These are phyloP conservation scores for Vombatus ursinus DNA, from an alignment of 2,113 vertebrate species.

Conservation along the genomic window DNA sequence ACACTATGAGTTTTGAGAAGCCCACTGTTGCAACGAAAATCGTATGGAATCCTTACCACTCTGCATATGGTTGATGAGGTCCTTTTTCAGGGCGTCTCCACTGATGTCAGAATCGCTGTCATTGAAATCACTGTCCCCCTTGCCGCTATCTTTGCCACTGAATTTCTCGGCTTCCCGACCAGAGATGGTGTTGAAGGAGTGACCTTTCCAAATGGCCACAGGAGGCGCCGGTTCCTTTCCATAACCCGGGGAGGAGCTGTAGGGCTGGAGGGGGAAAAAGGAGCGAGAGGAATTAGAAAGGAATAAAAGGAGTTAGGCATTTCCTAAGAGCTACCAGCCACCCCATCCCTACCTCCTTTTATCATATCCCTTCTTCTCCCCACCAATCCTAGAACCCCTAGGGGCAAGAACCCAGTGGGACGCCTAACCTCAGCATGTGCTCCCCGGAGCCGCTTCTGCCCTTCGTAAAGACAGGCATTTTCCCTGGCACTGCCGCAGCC, in stretches of 20 bases:
- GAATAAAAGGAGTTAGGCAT: slow-evolving; percentile 32
- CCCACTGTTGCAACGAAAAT: background rate
- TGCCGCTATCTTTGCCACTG: slow-evolving; percentile 98
- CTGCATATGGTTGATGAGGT: slow-evolving; percentile 92
- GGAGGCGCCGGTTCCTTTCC: slow-evolving; percentile 90
- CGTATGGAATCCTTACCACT: slow-evolving; percentile 85
- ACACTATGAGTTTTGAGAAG: background rate
- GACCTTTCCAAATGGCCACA: slow-evolving; percentile 95
- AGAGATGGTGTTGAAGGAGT: slow-evolving; percentile 94
- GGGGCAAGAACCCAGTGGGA: slow-evolving; percentile 32
- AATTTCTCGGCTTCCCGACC: slow-evolving; percentile 94
- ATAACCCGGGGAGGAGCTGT: slow-evolving; percentile 88
- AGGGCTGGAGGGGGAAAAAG: slow-evolving; percentile 83
- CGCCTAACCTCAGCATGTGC: slow-evolving; percentile 90
- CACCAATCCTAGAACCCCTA: background rate
- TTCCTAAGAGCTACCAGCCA: background rate
- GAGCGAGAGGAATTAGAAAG: background rate
- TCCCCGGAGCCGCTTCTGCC: slow-evolving; percentile 89
- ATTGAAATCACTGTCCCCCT: slow-evolving; percentile 98
- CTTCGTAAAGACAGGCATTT: slow-evolving; percentile 88
- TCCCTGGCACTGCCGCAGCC: slow-evolving; percentile 81
- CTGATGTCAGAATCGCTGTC: slow-evolving; percentile 98
- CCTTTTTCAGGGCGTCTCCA: slow-evolving; percentile 94
- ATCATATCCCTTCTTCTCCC: slow-evolving; percentile 63
- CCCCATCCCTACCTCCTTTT: slow-evolving; percentile 46